Percentiles rank a stretch among this genome's conserved stretches.
phyloP scores from a whole-genome alignment of 2,113 vertebrate genomes.

The Apus apus region DNA sequence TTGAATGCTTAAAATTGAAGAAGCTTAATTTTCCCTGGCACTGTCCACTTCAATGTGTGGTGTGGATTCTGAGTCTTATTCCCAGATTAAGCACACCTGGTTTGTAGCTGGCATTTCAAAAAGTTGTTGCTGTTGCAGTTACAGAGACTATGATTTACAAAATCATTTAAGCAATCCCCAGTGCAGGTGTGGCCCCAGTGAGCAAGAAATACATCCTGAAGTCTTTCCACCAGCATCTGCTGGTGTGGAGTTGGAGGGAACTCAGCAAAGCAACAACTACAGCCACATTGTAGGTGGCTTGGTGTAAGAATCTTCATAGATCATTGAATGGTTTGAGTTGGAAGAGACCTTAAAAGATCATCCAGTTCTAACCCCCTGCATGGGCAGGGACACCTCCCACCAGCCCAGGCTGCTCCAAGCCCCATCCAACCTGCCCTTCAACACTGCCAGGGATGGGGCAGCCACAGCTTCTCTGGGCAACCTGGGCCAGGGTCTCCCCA shows the following conservation, averaged over 20 bases:
- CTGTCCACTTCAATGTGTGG: background rate
- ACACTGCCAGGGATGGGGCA: too few species aligned
- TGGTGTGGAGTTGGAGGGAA: background rate
- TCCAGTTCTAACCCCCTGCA: too few species aligned
- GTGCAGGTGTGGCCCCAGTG: background rate
- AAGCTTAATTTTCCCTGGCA: background rate
- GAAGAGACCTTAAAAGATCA: too few species aligned
- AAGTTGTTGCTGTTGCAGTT: background rate
- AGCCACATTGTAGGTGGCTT: background rate
- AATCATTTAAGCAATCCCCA: accelerated
- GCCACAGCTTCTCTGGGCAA: too few species aligned
- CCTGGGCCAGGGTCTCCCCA: too few species aligned
- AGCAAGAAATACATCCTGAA: background rate
- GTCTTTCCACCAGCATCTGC: accelerated
- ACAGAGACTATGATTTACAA: background rate
- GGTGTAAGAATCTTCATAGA: background rate
- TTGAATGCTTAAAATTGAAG: background rate
- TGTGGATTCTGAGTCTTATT: background rate
- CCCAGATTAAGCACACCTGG: background rate
- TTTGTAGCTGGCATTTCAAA: background rate
- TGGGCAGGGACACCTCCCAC: too few species aligned
- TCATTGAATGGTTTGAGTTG: too few species aligned
- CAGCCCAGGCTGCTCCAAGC: too few species aligned
- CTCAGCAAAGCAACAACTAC: background rate
- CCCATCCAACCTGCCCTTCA: too few species aligned